Evolutionary conservation across 2,797 vertebrate species (phyloP), one percentile per base, ranked within the genome.

Genomic region (Malacoctenus gilli): DNA sequence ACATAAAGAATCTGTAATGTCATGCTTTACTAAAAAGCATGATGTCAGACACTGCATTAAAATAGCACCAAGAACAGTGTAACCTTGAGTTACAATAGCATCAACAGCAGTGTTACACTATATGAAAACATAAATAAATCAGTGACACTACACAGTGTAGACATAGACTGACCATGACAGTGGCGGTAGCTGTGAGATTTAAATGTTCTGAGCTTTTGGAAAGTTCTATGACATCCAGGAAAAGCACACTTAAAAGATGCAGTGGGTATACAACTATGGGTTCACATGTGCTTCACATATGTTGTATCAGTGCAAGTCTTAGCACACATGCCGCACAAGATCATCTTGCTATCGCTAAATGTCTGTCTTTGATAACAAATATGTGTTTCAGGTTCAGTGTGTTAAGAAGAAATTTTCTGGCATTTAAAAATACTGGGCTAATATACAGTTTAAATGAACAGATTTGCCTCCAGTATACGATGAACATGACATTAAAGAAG

Each of bases 221-320:
- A 32, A 32, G 12, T 32, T 32, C 31, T 32, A 13, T 32, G 31
- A 32, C 31, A 10, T 32, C 31, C 12, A 32, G n/a, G 31, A 32
- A 32, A 32, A n/a, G n/a, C 31, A 13, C 31, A 32, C 31, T 32
- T 32, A n/a, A 31, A 31, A 31, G 30, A 31, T 4, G 30, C 30
- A 31, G 3, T 31, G 30, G 30, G 30, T 31, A 10, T 32, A 2
- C 31, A 32, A 32, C 31, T 32, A 10, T 32, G 31, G 31, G 31
- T 32, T 13, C 2, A 11, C 31, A 32, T 32, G 31, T 32, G 31
- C 31, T 13, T 32, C 31, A 13, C 31, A 31, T 10, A 32, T 32
- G 31, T 32, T 32, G 83, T 32, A 32, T 32, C 4, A 8, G 31
- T 32, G 31, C 11, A 32, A 8, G 31, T 32, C 31, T 32, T 32